Evolutionary conservation across 2,888 invertebrate genomes (phyloP).

Genomic region (Hypomecis punctinalis): DNA sequence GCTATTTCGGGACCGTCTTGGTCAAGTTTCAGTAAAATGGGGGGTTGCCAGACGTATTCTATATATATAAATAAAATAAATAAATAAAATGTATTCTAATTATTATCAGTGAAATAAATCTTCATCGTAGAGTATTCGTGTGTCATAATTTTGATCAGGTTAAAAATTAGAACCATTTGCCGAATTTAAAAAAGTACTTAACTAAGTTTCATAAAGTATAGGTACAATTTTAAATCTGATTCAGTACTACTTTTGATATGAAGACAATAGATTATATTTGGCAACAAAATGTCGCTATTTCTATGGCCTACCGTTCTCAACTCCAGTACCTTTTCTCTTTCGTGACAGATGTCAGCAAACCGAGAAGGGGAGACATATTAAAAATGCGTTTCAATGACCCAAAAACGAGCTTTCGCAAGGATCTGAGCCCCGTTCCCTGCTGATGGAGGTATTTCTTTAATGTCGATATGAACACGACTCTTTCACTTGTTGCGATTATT

Average conservation of each 20-base stretch:
- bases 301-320: slow-evolving; percentile 40
- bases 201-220: no score
- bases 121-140: no score
- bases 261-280: background rate
- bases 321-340: slow-evolving; percentile 60
- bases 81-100: no score
- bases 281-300: slow-evolving; percentile 28
- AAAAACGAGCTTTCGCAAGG: slow-evolving; percentile 48
- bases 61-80: no score
- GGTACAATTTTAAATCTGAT: no score
- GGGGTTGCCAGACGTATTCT: no score
- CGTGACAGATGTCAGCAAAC: slow-evolving; percentile 68
- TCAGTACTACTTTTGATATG: background rate
- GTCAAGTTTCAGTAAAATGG: no score
- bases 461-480: slow-evolving; percentile 32
- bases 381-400: slow-evolving; percentile 69
- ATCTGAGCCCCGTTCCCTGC: slow-evolving; percentile 35
- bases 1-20: no score
- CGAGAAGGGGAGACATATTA: slow-evolving; percentile 64
- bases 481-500: slow-evolving; percentile 7
- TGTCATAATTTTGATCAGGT: no score
- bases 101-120: no score
- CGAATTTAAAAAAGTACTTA: no score
- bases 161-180: no score
- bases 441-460: slow-evolving; percentile 40